These are phyloP conservation scores for Prinia subflava DNA, from an alignment of 2,113 vertebrate genomes.

Conservation along the genomic window DNA sequence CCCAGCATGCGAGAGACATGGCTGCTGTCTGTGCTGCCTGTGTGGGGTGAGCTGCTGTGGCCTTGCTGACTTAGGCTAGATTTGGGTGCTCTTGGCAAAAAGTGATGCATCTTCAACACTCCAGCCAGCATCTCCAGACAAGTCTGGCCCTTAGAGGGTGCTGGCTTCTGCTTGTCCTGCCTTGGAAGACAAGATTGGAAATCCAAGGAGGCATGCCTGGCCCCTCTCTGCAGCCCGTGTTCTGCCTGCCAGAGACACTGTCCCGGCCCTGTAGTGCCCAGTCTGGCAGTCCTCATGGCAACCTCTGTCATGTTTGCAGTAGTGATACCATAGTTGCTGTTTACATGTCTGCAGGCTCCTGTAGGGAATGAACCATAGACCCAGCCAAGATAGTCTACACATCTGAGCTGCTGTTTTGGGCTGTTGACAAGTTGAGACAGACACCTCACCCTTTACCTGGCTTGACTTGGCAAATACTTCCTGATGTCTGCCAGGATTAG, in stretches of 20 bases:
- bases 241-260: neutral
- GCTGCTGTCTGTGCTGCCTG: neutral
- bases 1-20: fast-evolving
- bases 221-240: neutral
- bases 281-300: neutral
- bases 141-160: neutral
- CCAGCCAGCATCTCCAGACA: neutral
- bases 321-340: neutral
- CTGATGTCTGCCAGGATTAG: neutral
- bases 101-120: neutral
- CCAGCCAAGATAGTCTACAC: neutral
- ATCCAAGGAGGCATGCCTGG: neutral
- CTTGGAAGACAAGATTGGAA: neutral
- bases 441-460: neutral
- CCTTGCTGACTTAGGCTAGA: neutral
- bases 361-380: neutral
- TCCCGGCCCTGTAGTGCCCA: neutral
- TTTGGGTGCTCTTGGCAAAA: neutral
- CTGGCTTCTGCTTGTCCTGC: neutral
- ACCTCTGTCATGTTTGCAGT: neutral
- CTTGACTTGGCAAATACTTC: neutral
- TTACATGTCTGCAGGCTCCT: neutral
- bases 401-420: neutral
- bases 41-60: neutral
- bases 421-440: neutral